phyloP scores from a whole-genome alignment of 2,113 vertebrate genomes.

The Pampusana beccarii region DNA sequence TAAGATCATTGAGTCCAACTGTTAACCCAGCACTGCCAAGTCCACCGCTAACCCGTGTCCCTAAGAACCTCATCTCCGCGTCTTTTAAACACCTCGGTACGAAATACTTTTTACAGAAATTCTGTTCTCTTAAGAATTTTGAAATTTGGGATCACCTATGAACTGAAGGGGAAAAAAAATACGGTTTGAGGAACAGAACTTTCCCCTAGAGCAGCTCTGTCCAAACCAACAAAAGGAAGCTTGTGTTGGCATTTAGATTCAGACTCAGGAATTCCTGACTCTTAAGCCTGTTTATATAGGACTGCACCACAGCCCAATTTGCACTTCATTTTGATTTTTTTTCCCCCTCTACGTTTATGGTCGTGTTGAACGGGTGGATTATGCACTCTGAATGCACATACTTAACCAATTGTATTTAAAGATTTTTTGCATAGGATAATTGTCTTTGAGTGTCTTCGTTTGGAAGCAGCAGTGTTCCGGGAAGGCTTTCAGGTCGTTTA shows the following conservation, averaged over 20 bases:
- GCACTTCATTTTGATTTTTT: conserved; percentile 52
- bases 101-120: neutral
- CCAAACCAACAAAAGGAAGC: conserved; percentile 66
- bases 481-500: neutral
- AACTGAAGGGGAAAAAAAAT: neutral
- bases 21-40: no score
- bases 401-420: neutral
- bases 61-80: no score
- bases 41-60: no score
- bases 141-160: neutral
- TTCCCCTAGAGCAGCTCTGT: conserved; percentile 19
- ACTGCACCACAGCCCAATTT: conserved; percentile 63
- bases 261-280: conserved; percentile 63
- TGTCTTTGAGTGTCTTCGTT: neutral
- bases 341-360: conserved; percentile 16
- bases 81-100: no score
- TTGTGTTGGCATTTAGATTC: conserved; percentile 55
- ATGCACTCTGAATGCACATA: neutral
- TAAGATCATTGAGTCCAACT: no score
- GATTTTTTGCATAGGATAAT: neutral
- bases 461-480: fast-evolving
- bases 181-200: neutral
- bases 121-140: neutral
- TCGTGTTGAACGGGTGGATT: neutral
- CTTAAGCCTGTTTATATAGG: conserved; percentile 67